These are phyloP conservation scores for Prosapia bicincta DNA, from an alignment of 2,888 invertebrate genomes.

Conservation along the genomic window DNA sequence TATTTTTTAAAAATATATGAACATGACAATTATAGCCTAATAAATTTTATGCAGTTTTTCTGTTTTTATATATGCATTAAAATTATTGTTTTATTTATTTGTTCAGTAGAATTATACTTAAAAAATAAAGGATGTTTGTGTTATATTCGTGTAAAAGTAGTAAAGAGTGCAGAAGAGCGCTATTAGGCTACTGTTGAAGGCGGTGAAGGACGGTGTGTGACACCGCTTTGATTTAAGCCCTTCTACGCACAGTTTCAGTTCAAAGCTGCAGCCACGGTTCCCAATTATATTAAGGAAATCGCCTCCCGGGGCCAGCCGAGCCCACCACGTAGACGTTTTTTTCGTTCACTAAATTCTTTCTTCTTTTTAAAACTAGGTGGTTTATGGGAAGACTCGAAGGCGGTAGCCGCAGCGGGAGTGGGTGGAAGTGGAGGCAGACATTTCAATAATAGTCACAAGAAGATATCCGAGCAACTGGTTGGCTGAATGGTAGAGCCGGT, in stretches of 20 bases:
- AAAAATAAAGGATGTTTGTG: too few relatives aligned
- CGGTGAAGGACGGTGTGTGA: not conserved
- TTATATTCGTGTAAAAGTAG: too few relatives aligned
- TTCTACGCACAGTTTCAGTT: not conserved
- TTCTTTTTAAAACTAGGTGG: not conserved
- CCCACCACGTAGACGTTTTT: not conserved
- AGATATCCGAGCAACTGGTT: conserved; percentile 4
- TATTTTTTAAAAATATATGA: too few relatives aligned
- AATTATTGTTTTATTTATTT: too few relatives aligned
- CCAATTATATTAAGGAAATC: not conserved
- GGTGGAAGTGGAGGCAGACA: not conserved
- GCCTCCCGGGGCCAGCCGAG: not conserved
- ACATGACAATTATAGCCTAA: too few relatives aligned
- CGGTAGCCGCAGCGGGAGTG: not conserved
- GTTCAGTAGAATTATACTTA: too few relatives aligned
- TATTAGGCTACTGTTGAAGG: not conserved
- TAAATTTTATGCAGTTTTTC: too few relatives aligned
- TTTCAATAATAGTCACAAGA: not conserved
- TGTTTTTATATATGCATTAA: too few relatives aligned
- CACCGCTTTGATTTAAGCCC: not conserved
- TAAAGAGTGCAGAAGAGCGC: too few relatives aligned
- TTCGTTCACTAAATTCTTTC: not conserved
- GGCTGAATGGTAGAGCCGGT: conserved; percentile 34
- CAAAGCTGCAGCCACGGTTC: not conserved
- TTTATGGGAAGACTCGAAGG: not conserved